Base-by-base conservation (phyloP, 2,888 invertebrate species). In the Ceraclea dissimilis region DNA sequence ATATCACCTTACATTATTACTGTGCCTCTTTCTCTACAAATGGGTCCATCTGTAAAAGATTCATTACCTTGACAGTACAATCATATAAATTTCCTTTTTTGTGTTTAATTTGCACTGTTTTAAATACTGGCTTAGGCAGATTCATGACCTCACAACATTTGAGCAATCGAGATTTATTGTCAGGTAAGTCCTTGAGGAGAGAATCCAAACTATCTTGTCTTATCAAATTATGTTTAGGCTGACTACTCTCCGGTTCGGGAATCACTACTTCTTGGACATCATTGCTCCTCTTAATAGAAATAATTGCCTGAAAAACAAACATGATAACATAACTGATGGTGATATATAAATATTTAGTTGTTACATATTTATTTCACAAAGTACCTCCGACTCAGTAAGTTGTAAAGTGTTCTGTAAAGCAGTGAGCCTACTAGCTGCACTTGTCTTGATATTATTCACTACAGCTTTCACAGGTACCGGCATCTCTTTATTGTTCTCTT, bases 41-140 rank as follows among this genome's bases (percentile, higher is more conserved):
- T n/a, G n/a, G n/a, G n/a, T n/a, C n/a, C n/a, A n/a, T n/a, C n/a
- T n/a, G n/a, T n/a, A 44, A 44, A 18, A 67, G n/a, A n/a, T n/a
- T n/a, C n/a, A n/a, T 68, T 62, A 76, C 78, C 68, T 75, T 77
- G 18, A 75, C 69, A 33, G 67, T 70, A 62, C 77, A 76, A 62
- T 70, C 68, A 63, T 71, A 76, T 50, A 66, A 67, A 2, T 72
- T 70, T 33, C 69, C 72, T 13, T 67, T 67, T 54, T 68, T 63
- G 34, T 68, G 31, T 49, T 54, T 62, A 54, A 18, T 62, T 52
- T 71, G 70, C 51, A 68, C 68, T 26, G 71, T 67, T 63, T 74
- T 77, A 61, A 69, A 76, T 5, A 74, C 68, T 1, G 77, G 77
- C 60, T 69, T 68, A 22, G 71, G 70, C 21, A 78, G 67, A 47